These are phyloP conservation scores for Polia nebulosa DNA, from an alignment of 2,888 invertebrate species.

Conservation along the genomic window DNA sequence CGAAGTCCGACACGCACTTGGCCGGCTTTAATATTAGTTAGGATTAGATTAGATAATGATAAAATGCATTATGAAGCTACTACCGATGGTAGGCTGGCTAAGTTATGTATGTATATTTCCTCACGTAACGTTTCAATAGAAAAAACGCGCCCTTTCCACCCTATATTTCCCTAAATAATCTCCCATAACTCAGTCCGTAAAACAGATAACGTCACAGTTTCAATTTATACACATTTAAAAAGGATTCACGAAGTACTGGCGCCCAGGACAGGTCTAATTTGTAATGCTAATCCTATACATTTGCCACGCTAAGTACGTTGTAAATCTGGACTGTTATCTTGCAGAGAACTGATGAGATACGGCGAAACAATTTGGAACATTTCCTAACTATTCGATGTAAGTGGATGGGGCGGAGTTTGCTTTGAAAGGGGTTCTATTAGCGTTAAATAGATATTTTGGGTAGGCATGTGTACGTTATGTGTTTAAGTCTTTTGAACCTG, in stretches of 20 bases:
- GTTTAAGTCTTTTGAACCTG: not conserved
- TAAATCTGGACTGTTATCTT: slow-evolving; percentile 60
- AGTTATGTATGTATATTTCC: too few relatives aligned
- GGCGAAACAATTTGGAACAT: slow-evolving; percentile 38
- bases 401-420: slow-evolving; percentile 20
- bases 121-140: too few relatives aligned
- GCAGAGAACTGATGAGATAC: slow-evolving; percentile 36
- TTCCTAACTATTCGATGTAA: slow-evolving; percentile 25
- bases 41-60: too few relatives aligned
- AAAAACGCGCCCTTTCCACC: slow-evolving; percentile 3
- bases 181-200: slow-evolving; percentile 61
- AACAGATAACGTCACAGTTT: slow-evolving; percentile 44
- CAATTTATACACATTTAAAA: slow-evolving; percentile 59
- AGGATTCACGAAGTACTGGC: slow-evolving; percentile 50
- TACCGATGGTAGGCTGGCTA: too few relatives aligned
- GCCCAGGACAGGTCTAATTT: slow-evolving; percentile 58
- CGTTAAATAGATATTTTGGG: not conserved
- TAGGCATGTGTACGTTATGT: not conserved
- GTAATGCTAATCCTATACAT: slow-evolving; percentile 67
- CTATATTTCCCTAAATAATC: slow-evolving; percentile 30
- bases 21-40: too few relatives aligned
- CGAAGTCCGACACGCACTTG: too few relatives aligned
- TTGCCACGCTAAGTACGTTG: slow-evolving; percentile 58
- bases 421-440: slow-evolving; percentile 14
- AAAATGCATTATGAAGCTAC: too few relatives aligned